Percentiles rank a stretch among this genome's conserved stretches.
phyloP scores from a whole-genome alignment of 2,113 vertebrate genomes.

The Microcebus griseorufus region DNA sequence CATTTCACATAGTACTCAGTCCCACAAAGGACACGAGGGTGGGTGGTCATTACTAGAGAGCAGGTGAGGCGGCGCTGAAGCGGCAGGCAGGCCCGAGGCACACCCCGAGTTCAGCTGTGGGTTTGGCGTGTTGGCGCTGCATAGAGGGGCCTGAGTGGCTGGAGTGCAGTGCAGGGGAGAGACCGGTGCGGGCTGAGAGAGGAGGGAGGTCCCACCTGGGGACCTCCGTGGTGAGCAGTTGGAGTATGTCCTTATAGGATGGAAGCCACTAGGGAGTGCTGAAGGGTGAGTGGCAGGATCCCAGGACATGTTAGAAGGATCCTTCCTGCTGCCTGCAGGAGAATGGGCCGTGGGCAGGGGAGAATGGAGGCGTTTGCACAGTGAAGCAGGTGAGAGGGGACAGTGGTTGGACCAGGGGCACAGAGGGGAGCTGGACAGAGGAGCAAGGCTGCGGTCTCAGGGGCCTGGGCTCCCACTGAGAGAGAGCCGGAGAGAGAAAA shows the following conservation, averaged over 20 bases:
- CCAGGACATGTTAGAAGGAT: not conserved
- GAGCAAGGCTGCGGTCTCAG: not conserved
- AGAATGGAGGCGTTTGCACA: not conserved
- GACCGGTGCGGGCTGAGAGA: accelerated
- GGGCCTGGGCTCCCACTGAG: not conserved
- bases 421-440: not conserved
- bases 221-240: not conserved
- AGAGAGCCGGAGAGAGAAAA: not conserved
- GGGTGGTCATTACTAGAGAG: not conserved
- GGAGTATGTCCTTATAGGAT: not conserved
- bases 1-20: not conserved
- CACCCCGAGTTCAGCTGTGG: not conserved
- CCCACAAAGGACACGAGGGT: not conserved
- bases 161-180: not conserved
- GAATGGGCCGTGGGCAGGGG: not conserved
- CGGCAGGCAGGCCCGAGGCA: not conserved
- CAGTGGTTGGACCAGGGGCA: no score
- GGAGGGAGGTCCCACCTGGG: not conserved
- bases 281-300: not conserved
- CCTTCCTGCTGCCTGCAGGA: not conserved
- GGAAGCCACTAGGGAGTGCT: not conserved
- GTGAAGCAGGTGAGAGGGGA: not conserved
- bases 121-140: not conserved
- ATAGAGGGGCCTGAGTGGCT: not conserved
- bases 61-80: not conserved